Evolutionary conservation across 2,888 invertebrate species (phyloP).

Genomic region (Cheiracanthium punctorium): DNA sequence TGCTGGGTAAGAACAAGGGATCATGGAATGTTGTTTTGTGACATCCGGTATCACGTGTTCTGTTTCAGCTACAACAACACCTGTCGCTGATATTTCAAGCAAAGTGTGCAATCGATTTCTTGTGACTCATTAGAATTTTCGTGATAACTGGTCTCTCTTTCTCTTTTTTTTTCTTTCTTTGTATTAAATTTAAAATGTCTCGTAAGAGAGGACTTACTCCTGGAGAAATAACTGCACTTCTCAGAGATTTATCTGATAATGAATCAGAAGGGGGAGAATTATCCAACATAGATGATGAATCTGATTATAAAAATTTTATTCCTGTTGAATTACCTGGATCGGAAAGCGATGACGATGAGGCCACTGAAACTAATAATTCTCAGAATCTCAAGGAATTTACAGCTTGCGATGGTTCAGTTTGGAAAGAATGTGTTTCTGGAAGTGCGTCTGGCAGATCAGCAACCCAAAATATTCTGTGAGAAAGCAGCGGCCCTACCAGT

Average conservation of each 20-base stretch:
- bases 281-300: background rate
- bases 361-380: background rate
- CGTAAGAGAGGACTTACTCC: background rate
- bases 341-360: background rate
- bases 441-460: background rate
- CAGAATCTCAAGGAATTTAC: background rate
- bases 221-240: background rate
- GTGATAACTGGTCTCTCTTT: background rate
- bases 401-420: background rate
- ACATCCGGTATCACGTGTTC: too few relatives aligned
- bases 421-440: background rate
- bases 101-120: background rate
- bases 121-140: background rate
- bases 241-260: background rate
- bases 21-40: too few relatives aligned
- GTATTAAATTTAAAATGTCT: background rate
- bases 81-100: background rate
- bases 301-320: slow-evolving; percentile 13
- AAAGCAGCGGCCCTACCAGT: too few relatives aligned
- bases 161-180: background rate
- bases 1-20: too few relatives aligned
- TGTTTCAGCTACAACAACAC: too few relatives aligned
- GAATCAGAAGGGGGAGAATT: slow-evolving; percentile 5
- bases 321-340: background rate
- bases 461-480: too few relatives aligned